phyloP scores from a whole-genome alignment of 1,140 invertebrate species.

The Pogonognathellus flavescens region DNA sequence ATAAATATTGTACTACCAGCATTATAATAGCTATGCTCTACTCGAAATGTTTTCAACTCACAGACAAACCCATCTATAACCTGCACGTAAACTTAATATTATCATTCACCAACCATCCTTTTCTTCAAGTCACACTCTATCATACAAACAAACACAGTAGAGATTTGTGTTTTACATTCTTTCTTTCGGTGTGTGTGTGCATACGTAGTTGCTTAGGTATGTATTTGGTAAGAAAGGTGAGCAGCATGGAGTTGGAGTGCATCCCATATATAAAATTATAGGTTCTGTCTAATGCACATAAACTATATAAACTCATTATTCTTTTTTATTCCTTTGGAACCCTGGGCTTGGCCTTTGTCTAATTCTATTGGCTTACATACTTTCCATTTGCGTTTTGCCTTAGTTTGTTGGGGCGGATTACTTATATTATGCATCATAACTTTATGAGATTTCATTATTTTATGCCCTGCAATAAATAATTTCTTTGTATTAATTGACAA shows the following conservation, averaged over 20 bases:
- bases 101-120: too few relatives aligned
- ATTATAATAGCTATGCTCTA: too few relatives aligned
- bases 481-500: neutral
- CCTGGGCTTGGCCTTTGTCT: conserved; percentile 35
- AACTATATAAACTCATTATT: conserved; percentile 51
- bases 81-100: neutral
- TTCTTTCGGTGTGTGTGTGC: too few relatives aligned
- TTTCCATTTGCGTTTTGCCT: neutral
- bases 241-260: conserved; percentile 16
- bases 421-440: conserved; percentile 16
- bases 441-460: neutral
- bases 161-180: too few relatives aligned
- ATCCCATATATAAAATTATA: conserved; percentile 55
- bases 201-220: neutral
- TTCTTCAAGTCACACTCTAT: too few relatives aligned
- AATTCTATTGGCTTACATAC: conserved; percentile 34
- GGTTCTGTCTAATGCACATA: conserved; percentile 52
- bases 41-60: too few relatives aligned
- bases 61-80: too few relatives aligned
- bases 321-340: conserved; percentile 36
- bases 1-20: too few relatives aligned
- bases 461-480: conserved; percentile 6
- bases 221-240: conserved; percentile 4
- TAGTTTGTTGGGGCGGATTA: conserved; percentile 18
- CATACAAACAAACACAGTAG: too few relatives aligned